Evolutionary conservation across 2,797 vertebrate species (phyloP), one percentile per base, ranked within the genome.

Genomic region (Hemibagrus guttatus): DNA sequence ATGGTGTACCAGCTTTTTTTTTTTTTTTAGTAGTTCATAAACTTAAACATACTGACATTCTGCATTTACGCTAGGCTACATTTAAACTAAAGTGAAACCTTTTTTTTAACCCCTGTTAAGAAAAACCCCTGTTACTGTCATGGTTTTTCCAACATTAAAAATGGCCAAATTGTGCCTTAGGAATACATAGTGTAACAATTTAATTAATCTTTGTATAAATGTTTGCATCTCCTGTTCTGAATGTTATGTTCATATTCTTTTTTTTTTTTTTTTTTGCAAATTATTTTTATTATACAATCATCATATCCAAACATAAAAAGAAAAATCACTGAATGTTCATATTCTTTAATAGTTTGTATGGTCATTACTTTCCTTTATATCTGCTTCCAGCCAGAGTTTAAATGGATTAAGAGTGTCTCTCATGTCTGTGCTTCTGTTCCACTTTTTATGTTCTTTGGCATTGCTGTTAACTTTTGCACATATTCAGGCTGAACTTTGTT

Each of bases 281-380:
- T n/a, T n/a, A n/a, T n/a, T n/a, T n/a, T n/a, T n/a, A n/a, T n/a
- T n/a, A n/a, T n/a, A n/a, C n/a, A n/a, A n/a, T n/a, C n/a, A n/a
- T n/a, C n/a, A n/a, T n/a, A n/a, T n/a, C n/a, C n/a, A n/a, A n/a
- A n/a, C n/a, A n/a, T n/a, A n/a, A n/a, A n/a, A n/a, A n/a, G n/a
- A n/a, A n/a, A n/a, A n/a, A n/a, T n/a, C n/a, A n/a, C n/a, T n/a
- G n/a, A n/a, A 11, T 78, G 5, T 78, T 56, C 21, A 5, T 56
- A 78, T 58, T 56, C 19, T 58, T 58, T 79, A 76, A 56, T 78
- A 78, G 28, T 8, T 78, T 79, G 54, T 39, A 58, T 35, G 17
- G 19, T 5, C n/a, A 23, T 11, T 58, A 1, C 39, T 39, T 61
- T 21, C n/a, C n/a, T 61, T 78, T 80, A 21, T 58, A 39, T 31